phyloP scores from a whole-genome alignment of 2,797 vertebrate genomes.

The Protosalanx chinensis region DNA sequence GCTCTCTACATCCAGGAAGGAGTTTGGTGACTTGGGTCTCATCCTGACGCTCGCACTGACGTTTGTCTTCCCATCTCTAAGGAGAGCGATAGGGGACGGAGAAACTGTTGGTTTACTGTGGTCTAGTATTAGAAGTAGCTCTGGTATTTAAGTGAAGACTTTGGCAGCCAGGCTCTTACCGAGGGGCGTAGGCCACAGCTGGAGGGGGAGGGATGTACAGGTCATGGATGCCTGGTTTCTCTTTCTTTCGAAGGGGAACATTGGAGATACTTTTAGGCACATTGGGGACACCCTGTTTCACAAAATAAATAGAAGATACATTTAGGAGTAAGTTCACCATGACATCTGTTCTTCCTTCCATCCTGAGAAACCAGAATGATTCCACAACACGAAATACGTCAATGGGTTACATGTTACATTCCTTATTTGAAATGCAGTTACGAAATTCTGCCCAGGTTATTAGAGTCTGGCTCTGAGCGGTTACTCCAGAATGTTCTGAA shows the following conservation, averaged over 20 bases:
- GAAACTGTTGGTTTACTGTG: neutral
- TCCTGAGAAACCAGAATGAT: neutral
- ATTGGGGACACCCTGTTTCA: conserved; percentile 65
- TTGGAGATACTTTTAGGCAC: conserved; percentile 68
- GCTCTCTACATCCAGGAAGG: conserved; percentile 82
- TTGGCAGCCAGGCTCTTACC: conserved; percentile 66
- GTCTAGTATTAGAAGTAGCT: conserved; percentile 1
- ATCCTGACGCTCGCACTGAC: conserved; percentile 45
- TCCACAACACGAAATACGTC: neutral
- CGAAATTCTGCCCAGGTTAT: neutral
- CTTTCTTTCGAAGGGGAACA: conserved; percentile 67
- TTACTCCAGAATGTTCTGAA: neutral
- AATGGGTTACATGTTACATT: neutral
- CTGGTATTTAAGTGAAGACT: neutral
- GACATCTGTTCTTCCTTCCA: neutral
- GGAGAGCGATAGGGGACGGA: conserved; percentile 10
- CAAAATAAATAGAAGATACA: conserved; percentile 17
- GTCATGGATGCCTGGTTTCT: conserved; percentile 84
- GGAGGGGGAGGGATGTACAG: conserved; percentile 89
- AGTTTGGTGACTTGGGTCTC: conserved; percentile 81
- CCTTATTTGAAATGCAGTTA: neutral
- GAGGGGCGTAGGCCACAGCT: conserved; percentile 78
- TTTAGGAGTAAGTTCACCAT: neutral
- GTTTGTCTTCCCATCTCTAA: conserved; percentile 69
- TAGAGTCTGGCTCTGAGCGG: conserved; percentile 4